Percentiles rank a stretch among this genome's conserved stretches.
Evolutionary conservation across 2,888 invertebrate species (phyloP).

Genomic region (Deilephila elpenor): DNA sequence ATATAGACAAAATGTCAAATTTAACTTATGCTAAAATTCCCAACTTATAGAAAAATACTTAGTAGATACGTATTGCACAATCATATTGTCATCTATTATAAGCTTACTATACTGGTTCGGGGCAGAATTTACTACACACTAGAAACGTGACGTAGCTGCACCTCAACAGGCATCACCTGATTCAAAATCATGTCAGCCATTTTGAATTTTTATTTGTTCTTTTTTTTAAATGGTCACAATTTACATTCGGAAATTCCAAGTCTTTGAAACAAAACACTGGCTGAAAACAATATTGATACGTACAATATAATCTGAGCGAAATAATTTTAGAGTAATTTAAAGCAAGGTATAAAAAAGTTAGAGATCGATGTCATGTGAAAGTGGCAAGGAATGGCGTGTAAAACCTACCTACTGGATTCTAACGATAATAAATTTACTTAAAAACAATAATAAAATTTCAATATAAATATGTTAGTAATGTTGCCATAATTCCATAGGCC

Average conservation of each 20-base stretch:
- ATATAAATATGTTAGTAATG: background rate
- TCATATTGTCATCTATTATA: constrained; percentile 29
- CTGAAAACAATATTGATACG: background rate
- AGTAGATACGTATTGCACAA: constrained; percentile 27
- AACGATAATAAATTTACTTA: background rate
- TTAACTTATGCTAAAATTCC: constrained; percentile 9
- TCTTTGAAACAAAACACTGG: background rate
- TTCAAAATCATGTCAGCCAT: background rate
- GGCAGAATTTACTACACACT: background rate
- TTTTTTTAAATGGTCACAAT: background rate
- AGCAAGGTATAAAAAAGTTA: background rate
- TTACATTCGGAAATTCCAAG: background rate
- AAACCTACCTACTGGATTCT: background rate
- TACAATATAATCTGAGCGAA: background rate
- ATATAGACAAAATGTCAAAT: background rate
- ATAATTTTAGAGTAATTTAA: background rate
- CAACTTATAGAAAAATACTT: constrained; percentile 14
- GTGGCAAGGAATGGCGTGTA: constrained; percentile 14
- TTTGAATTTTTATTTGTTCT: background rate
- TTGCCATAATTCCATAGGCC: background rate
- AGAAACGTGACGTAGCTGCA: background rate
- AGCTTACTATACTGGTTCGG: background rate
- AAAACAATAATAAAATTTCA: background rate
- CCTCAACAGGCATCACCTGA: background rate
- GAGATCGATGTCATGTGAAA: background rate